These are phyloP conservation scores for Prionchulus punctatus DNA, from an alignment of 2,888 invertebrate genomes.

Conservation along the genomic window DNA sequence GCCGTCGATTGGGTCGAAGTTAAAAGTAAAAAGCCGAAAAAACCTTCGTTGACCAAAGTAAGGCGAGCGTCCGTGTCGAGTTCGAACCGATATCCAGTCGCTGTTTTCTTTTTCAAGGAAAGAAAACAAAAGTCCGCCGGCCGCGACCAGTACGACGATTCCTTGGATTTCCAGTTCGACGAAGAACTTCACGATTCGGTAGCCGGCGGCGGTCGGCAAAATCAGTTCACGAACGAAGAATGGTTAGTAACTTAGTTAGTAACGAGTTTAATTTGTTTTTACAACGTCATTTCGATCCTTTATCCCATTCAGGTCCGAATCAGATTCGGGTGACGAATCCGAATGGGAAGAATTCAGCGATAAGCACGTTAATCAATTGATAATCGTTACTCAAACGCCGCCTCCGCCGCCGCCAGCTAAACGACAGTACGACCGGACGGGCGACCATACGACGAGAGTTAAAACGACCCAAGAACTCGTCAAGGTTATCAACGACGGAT, in stretches of 20 bases:
- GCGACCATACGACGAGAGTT: conserved; percentile 69
- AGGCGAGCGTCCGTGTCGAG: too few species aligned
- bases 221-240: conserved; percentile 31
- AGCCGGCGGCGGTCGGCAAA: conserved; percentile 35
- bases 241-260: conserved; percentile 40
- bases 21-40: conserved; percentile 23
- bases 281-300: too few species aligned
- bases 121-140: too few species aligned
- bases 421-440: conserved; percentile 59
- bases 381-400: conserved; percentile 56
- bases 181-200: conserved; percentile 73
- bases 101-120: too few species aligned
- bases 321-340: conserved; percentile 23
- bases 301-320: neutral
- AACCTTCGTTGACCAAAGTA: conserved; percentile 14
- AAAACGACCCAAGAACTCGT: conserved; percentile 88
- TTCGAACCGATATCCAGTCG: too few species aligned
- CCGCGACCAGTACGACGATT: conserved; percentile 49
- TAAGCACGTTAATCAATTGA: conserved; percentile 40
- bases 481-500: conserved; percentile 88
- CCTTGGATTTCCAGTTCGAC: conserved; percentile 88
- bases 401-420: conserved; percentile 32
- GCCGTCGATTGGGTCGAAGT: conserved; percentile 45
- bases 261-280: neutral
- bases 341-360: conserved; percentile 45